Conservation (phyloP, 2,888 invertebrate species). For the Cryptocephalus moraei region DNA sequence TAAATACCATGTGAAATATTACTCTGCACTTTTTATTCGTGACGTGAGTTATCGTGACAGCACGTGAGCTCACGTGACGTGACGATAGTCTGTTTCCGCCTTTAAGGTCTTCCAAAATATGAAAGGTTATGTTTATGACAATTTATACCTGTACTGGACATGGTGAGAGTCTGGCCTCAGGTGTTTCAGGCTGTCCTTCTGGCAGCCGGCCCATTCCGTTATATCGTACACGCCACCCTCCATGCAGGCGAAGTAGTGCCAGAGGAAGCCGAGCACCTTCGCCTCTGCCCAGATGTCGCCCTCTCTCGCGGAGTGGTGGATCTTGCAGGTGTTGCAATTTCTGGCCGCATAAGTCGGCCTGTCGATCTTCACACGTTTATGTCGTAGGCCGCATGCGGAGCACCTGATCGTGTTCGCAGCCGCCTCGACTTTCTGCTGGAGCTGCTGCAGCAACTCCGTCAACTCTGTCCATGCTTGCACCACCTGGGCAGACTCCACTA, state of each 20-base stretch:
- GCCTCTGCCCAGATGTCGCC: conserved; percentile 97
- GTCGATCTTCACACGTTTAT: conserved; percentile 76
- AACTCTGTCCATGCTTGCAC: conserved; percentile 82
- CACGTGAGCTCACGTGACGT: no score
- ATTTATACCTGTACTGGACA: conserved; percentile 58
- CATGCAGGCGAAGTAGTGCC: conserved; percentile 95
- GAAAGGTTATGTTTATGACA: no score
- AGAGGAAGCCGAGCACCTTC: conserved; percentile 68
- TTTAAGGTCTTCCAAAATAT: no score
- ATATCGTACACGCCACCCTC: conserved; percentile 93
- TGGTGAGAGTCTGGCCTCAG: conserved; percentile 84
- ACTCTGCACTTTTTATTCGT: no score
- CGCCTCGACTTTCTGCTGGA: conserved; percentile 90
- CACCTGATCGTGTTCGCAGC: conserved; percentile 91
- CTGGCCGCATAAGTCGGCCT: conserved; percentile 87
- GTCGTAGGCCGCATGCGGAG: conserved; percentile 85
- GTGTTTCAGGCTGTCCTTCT: conserved; percentile 69
- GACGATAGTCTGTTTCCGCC: no score
- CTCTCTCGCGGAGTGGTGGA: conserved; percentile 84
- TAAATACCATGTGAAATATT: no score
- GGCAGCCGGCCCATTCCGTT: conserved; percentile 95
- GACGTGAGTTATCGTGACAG: no score
- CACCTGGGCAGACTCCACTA: conserved; percentile 66
- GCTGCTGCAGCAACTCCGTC: conserved; percentile 74
- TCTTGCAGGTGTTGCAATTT: conserved; percentile 82